phyloP scores from a whole-genome alignment of 2,888 invertebrate genomes.

The Anthrax anthrax region DNA sequence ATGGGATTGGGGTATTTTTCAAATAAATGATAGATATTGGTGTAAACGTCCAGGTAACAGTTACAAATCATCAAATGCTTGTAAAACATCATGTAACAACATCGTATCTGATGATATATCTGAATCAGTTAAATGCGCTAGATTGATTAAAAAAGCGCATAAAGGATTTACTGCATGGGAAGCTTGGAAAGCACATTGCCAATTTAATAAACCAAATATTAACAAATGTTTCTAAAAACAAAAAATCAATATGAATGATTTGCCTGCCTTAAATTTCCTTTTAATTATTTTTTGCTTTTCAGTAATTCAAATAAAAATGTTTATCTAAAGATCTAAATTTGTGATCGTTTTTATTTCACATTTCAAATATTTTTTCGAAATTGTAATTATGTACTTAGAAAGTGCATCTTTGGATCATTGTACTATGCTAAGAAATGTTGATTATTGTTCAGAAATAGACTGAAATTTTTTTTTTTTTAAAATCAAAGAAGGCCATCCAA shows the following conservation, averaged over 20 bases:
- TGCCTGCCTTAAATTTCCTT: too few relatives aligned
- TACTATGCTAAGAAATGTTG: too few relatives aligned
- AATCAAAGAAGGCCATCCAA: too few relatives aligned
- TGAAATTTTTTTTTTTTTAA: too few relatives aligned
- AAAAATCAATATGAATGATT: neutral
- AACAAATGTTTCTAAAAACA: neutral
- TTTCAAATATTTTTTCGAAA: too few relatives aligned
- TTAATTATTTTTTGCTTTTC: too few relatives aligned
- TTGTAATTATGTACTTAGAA: too few relatives aligned
- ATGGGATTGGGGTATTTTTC: conserved; percentile 32
- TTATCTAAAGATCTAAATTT: too few relatives aligned
- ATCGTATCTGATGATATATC: conserved; percentile 28
- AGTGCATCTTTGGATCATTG: too few relatives aligned
- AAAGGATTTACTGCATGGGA: conserved; percentile 17
- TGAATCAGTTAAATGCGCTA: conserved; percentile 14
- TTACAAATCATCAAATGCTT: conserved; percentile 21
- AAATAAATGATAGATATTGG: conserved; percentile 33
- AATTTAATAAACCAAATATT: neutral
- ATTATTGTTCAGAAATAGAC: too few relatives aligned
- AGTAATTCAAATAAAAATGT: too few relatives aligned
- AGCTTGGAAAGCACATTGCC: conserved; percentile 14
- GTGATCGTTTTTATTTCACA: too few relatives aligned
- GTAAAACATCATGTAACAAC: conserved; percentile 25
- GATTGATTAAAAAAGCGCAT: conserved; percentile 12
- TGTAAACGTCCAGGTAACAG: conserved; percentile 22